A percentile compares a stretch with the other conserved stretches of the same genome.
Conservation (phyloP, 1,140 invertebrate genomes). For the Aphaenogaster floridana region DNA sequence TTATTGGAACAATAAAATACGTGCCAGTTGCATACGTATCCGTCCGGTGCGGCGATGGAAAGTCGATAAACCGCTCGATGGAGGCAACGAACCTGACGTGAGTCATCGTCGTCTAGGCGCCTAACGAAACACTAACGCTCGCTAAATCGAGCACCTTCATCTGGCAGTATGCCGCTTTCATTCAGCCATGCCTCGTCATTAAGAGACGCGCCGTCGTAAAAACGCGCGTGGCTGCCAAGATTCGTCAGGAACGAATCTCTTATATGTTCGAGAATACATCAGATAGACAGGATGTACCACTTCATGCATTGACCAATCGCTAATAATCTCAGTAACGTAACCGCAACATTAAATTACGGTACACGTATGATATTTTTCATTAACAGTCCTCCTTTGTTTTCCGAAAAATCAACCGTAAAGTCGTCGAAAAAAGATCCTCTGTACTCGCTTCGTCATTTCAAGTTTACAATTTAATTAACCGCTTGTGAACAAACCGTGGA, state of each 20-base stretch:
- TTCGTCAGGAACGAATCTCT: not conserved
- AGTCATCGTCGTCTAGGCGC: constrained; percentile 73
- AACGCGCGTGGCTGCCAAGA: constrained; percentile 34
- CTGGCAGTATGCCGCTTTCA: constrained; percentile 33
- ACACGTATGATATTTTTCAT: not conserved
- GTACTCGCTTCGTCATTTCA: not conserved
- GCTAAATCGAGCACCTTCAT: constrained; percentile 71
- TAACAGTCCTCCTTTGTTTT: not conserved
- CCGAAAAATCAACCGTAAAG: not conserved
- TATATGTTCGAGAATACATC: not conserved
- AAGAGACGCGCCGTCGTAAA: constrained; percentile 20
- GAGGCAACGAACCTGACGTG: constrained; percentile 76
- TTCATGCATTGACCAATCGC: not conserved
- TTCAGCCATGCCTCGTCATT: constrained; percentile 37
- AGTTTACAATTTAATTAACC: constrained; percentile 39
- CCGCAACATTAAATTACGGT: not conserved
- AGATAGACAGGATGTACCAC: not conserved
- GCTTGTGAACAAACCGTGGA: not conserved
- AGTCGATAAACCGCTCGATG: constrained; percentile 75
- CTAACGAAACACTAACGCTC: constrained; percentile 64
- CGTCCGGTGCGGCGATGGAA: constrained; percentile 71
- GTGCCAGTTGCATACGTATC: constrained; percentile 37
- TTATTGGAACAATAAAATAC: constrained; percentile 57
- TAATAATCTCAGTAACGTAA: not conserved
- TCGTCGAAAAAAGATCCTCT: not conserved